Conservation (phyloP, 2,888 invertebrate genomes). For the Pyrrhia umbra region DNA sequence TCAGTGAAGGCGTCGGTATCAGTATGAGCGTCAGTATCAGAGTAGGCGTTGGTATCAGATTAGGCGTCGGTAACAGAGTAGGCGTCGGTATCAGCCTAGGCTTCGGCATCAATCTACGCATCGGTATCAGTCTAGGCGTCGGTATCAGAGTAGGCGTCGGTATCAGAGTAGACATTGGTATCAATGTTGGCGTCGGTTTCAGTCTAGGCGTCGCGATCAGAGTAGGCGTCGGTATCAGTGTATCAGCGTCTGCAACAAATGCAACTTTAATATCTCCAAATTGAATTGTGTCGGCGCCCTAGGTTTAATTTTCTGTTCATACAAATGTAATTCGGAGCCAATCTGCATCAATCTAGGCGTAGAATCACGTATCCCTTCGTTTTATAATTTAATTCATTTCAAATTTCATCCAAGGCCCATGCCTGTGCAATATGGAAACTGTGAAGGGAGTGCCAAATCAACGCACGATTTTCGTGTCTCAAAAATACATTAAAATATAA, state of each 20-base stretch:
- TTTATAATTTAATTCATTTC: slow-evolving; percentile 42
- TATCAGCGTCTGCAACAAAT: background rate
- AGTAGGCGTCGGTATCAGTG: no score
- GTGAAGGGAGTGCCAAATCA: slow-evolving; percentile 43
- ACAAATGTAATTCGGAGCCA: slow-evolving; percentile 37
- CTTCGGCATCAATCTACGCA: no score
- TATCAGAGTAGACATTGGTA: no score
- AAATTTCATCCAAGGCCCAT: slow-evolving; percentile 39
- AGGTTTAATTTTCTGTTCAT: slow-evolving; percentile 28
- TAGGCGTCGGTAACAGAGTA: no score
- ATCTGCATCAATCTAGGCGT: slow-evolving; percentile 40
- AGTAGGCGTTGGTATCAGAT: no score
- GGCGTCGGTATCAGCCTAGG: no score
- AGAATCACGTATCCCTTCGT: slow-evolving; percentile 40
- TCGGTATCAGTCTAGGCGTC: no score
- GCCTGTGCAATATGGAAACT: slow-evolving; percentile 19
- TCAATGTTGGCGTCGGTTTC: no score
- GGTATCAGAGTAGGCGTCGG: no score
- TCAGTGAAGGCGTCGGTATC: no score
- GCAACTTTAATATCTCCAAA: background rate
- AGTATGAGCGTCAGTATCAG: no score
- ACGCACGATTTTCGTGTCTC: slow-evolving; percentile 41
- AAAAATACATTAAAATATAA: slow-evolving; percentile 66
- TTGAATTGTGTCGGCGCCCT: background rate
- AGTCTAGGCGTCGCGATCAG: no score